Conservation (phyloP, 2,888 invertebrate species). For the Julus scanicus region DNA sequence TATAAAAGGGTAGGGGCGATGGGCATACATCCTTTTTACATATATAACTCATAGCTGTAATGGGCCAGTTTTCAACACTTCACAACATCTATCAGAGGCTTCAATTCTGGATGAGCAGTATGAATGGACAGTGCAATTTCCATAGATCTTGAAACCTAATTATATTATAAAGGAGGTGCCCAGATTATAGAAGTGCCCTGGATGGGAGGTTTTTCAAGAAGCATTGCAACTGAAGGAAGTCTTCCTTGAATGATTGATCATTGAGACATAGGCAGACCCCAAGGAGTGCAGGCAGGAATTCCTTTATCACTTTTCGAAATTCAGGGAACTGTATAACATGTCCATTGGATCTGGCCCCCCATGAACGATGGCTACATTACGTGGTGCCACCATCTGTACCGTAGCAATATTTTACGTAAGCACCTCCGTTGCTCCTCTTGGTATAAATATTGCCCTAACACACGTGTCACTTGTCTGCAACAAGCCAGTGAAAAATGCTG, state of each 20-base stretch:
- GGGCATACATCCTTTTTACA: too few relatives aligned
- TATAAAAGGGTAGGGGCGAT: too few relatives aligned
- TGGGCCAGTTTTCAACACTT: background rate
- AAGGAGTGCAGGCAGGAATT: slow-evolving; percentile 26
- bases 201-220: background rate
- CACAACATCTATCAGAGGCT: background rate
- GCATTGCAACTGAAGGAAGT: background rate
- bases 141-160: background rate
- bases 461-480: background rate
- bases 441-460: background rate
- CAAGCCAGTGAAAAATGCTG: background rate
- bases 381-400: background rate
- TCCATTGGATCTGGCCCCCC: slow-evolving; percentile 28
- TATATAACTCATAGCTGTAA: background rate
- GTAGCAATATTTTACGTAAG: background rate
- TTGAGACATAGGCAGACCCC: slow-evolving; percentile 28
- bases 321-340: slow-evolving; percentile 43
- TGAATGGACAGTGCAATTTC: background rate
- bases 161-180: background rate
- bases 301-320: slow-evolving; percentile 30
- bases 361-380: slow-evolving; percentile 36
- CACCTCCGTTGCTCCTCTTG: background rate
- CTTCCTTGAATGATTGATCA: slow-evolving; percentile 43
- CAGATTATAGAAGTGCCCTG: background rate
- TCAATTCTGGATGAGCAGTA: background rate